Percentiles rank a stretch among this genome's conserved stretches.
phyloP scores from a whole-genome alignment of 2,888 invertebrate species.

The Drosophila monieri region DNA sequence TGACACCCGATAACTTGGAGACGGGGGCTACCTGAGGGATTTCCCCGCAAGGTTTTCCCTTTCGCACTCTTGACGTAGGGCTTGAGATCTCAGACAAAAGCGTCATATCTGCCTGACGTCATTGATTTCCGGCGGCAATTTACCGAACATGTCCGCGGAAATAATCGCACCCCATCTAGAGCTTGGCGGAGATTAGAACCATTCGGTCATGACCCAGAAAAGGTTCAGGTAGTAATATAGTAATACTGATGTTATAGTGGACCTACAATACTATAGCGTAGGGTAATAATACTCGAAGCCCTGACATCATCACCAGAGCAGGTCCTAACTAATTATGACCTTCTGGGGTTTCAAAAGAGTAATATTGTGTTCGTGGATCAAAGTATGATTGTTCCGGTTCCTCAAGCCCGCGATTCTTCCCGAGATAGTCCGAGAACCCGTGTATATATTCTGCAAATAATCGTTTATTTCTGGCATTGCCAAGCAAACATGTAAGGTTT shows the following conservation, averaged over 20 bases:
- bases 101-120: conserved; percentile 19
- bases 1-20: neutral
- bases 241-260: neutral
- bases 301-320: neutral
- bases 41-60: neutral
- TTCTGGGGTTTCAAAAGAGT: no score
- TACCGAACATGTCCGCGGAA: neutral
- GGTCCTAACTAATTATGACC: no score
- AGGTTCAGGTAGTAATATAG: neutral
- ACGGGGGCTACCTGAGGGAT: neutral
- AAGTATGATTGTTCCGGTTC: no score
- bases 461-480: neutral
- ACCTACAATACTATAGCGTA: neutral
- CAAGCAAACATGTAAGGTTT: conserved; percentile 1
- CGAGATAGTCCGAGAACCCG: no score
- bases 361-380: no score
- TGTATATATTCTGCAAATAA: neutral
- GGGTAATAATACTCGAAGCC: neutral
- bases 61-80: neutral
- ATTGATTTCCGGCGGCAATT: conserved; percentile 35
- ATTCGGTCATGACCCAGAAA: conserved; percentile 8
- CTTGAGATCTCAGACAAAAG: neutral
- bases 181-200: neutral
- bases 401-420: no score
- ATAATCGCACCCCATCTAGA: neutral